phyloP scores from a whole-genome alignment of 2,797 vertebrate genomes.

The Lepidocolaptes lacrymiger region DNA sequence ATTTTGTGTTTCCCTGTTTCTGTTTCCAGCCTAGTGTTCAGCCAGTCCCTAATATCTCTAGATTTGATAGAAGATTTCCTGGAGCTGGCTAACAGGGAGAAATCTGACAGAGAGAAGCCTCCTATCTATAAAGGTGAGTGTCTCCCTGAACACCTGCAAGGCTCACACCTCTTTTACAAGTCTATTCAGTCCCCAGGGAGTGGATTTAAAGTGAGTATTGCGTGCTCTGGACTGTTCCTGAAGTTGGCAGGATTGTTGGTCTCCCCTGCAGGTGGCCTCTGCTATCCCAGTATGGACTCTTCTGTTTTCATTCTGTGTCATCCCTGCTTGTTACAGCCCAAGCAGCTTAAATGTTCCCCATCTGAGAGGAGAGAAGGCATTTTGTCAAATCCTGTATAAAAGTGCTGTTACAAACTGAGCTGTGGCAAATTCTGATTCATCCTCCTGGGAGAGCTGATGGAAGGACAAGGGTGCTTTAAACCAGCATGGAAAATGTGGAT shows the following conservation, averaged over 20 bases:
- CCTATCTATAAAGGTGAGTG: constrained; percentile 92
- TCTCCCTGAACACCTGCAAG: background rate
- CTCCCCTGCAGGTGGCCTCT: background rate
- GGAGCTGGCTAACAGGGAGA: constrained; percentile 87
- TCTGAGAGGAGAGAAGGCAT: background rate
- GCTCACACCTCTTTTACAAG: background rate
- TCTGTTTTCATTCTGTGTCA: background rate
- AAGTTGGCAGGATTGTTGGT: background rate
- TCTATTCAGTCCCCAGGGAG: background rate
- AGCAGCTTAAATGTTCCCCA: background rate
- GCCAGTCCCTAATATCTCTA: constrained; percentile 97
- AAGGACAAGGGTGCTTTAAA: background rate
- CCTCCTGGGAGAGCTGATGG: background rate
- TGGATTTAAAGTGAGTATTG: background rate
- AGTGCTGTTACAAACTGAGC: background rate
- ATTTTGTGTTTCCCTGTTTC: background rate
- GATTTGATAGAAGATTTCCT: constrained; percentile 99
- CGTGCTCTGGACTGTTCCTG: background rate
- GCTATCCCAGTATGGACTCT: background rate
- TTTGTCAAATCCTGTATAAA: background rate
- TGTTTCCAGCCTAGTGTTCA: constrained; percentile 92
- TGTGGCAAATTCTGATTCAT: background rate
- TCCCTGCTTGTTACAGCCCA: background rate
- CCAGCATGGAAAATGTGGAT: background rate
- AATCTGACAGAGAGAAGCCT: constrained; percentile 84